Evolutionary conservation across 2,797 vertebrate species (phyloP).

Genomic region (Liparis tanakae): DNA sequence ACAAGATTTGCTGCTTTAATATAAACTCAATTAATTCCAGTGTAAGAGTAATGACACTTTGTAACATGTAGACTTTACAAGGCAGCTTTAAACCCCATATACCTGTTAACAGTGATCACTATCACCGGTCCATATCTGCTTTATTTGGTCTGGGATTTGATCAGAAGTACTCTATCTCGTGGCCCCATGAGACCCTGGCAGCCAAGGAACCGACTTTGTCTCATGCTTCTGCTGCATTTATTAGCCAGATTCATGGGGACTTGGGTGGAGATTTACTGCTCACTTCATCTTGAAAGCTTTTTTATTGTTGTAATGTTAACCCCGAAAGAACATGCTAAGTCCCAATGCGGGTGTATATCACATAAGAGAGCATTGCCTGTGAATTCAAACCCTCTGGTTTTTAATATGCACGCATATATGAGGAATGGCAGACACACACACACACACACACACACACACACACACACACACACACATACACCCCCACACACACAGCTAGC

Average conservation of each 20-base stretch:
- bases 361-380: conserved; percentile 47
- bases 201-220: conserved; percentile 60
- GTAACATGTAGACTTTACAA: conserved; percentile 69
- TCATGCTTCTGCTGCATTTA: conserved; percentile 70
- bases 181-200: conserved; percentile 57
- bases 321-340: conserved; percentile 73
- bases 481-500: neutral
- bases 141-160: conserved; percentile 72
- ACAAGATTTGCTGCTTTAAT: conserved; percentile 80
- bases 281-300: conserved; percentile 83
- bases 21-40: conserved; percentile 69
- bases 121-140: conserved; percentile 60
- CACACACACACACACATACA: conserved; percentile 5
- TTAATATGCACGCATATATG: conserved; percentile 50
- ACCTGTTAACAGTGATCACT: conserved; percentile 74
- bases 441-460: neutral
- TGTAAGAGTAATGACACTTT: conserved; percentile 62
- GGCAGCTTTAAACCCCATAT: conserved; percentile 63
- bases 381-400: conserved; percentile 58
- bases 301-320: conserved; percentile 85
- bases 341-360: conserved; percentile 68
- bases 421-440: conserved; percentile 28
- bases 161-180: conserved; percentile 61
- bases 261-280: conserved; percentile 77
- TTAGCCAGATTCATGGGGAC: conserved; percentile 67